phyloP scores from a whole-genome alignment of 2,888 invertebrate genomes.

The Drosophila birchii region DNA sequence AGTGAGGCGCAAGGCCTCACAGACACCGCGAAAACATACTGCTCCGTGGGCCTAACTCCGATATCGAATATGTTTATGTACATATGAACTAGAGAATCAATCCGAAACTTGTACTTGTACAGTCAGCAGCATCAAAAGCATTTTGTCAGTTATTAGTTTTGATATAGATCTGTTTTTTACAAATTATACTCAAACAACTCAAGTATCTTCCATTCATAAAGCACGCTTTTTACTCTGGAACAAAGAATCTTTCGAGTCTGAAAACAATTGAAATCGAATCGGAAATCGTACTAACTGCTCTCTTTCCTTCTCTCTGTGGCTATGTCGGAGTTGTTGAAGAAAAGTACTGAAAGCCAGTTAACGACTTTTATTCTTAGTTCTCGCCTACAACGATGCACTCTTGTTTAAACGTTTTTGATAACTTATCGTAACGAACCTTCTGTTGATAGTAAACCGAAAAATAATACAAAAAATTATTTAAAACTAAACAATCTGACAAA shows the following conservation, averaged over 20 bases:
- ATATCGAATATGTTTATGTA: conserved; percentile 13
- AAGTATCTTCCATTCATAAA: conserved; percentile 75
- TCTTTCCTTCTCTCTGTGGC: conserved; percentile 71
- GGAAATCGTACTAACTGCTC: conserved; percentile 73
- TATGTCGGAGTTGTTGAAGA: conserved; percentile 59
- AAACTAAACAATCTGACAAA: conserved; percentile 88
- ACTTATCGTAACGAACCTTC: conserved; percentile 66
- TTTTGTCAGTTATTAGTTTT: conserved; percentile 85
- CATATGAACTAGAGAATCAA: conserved; percentile 61
- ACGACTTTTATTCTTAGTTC: conserved; percentile 65
- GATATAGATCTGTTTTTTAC: conserved; percentile 19
- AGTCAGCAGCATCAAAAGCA: conserved; percentile 85
- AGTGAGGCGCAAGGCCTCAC: conserved; percentile 43
- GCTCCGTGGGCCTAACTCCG: conserved; percentile 20
- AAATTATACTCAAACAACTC: conserved; percentile 40
- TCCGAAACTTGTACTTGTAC: conserved; percentile 68
- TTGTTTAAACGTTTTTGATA: conserved; percentile 60
- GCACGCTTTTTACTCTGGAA: conserved; percentile 73
- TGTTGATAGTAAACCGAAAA: conserved; percentile 65
- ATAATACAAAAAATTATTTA: conserved; percentile 47
- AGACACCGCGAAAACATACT: conserved; percentile 51
- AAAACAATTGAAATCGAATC: conserved; percentile 43
- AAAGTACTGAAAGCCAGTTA: conserved; percentile 53
- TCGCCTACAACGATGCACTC: conserved; percentile 74
- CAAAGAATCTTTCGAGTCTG: conserved; percentile 44